These are phyloP conservation scores for Trypoxylon attenuatum DNA, from an alignment of 2,888 invertebrate genomes.

Conservation along the genomic window DNA sequence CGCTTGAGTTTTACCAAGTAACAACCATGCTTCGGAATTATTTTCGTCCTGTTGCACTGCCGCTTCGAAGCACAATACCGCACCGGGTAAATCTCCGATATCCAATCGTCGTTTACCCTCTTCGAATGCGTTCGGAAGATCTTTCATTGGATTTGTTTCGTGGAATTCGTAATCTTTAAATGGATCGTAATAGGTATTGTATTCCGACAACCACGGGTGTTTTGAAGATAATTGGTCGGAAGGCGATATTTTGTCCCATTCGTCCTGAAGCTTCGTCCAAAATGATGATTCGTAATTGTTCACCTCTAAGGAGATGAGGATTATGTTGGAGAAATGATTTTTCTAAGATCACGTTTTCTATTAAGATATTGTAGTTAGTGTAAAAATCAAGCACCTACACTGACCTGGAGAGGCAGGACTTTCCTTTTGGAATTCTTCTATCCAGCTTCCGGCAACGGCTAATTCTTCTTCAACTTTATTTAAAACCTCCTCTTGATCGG, in stretches of 20 bases:
- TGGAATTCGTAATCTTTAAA: conserved; percentile 87
- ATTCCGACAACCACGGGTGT: conserved; percentile 85
- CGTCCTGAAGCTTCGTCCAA: conserved; percentile 83
- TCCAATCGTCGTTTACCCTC: conserved; percentile 89
- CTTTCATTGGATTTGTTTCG: conserved; percentile 90
- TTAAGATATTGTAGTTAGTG: background rate
- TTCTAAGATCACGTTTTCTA: background rate
- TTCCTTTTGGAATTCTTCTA: conserved; percentile 67
- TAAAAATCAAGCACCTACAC: background rate
- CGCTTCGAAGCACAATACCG: conserved; percentile 97
- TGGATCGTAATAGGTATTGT: conserved; percentile 79
- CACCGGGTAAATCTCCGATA: conserved; percentile 94
- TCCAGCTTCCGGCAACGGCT: conserved; percentile 67
- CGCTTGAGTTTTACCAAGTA: conserved; percentile 93
- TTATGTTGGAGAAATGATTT: background rate
- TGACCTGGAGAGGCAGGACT: conserved; percentile 56
- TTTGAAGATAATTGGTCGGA: conserved; percentile 75
- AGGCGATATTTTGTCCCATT: conserved; percentile 86
- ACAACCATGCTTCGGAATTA: conserved; percentile 89
- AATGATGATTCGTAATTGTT: conserved; percentile 74
- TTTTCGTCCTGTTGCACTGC: conserved; percentile 89
- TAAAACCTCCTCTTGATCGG: conserved; percentile 47
- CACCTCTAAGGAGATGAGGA: conserved; percentile 64
- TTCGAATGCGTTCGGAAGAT: conserved; percentile 86
- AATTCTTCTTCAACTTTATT: conserved; percentile 60